Conservation (phyloP, 2,888 invertebrate genomes). For the Brachypterus glaber region DNA sequence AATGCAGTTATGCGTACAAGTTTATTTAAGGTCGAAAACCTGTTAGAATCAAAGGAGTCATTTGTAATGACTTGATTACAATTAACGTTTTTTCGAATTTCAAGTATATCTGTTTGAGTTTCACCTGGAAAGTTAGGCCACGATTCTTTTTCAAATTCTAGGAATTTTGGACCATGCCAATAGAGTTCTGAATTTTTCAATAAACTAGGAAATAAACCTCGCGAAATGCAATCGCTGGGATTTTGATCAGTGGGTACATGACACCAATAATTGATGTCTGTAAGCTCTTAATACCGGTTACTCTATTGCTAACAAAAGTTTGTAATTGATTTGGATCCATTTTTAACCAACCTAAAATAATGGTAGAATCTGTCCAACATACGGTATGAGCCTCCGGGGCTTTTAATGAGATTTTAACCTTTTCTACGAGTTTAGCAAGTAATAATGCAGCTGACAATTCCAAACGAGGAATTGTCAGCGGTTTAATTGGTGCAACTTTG, state of each 20-base stretch:
- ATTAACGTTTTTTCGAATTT: too few relatives aligned
- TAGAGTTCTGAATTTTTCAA: too few relatives aligned
- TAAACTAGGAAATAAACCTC: too few relatives aligned
- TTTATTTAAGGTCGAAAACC: too few relatives aligned
- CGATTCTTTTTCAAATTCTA: too few relatives aligned
- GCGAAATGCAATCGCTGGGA: not conserved
- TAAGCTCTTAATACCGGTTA: not conserved
- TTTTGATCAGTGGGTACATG: not conserved
- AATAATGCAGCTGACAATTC: not conserved
- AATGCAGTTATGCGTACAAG: too few relatives aligned
- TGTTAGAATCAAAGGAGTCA: too few relatives aligned
- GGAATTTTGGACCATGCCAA: too few relatives aligned
- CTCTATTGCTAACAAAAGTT: conserved; percentile 1
- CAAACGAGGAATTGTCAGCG: not conserved
- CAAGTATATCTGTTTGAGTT: too few relatives aligned
- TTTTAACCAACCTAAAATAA: too few relatives aligned
- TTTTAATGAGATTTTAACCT: not conserved
- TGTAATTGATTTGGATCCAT: not conserved
- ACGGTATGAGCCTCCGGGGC: not conserved
- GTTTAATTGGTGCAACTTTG: not conserved
- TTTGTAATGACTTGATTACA: too few relatives aligned
- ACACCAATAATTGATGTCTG: not conserved
- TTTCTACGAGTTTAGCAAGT: not conserved
- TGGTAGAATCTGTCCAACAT: not conserved
- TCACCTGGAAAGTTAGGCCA: too few relatives aligned